Evolutionary conservation across 2,888 invertebrate genomes (phyloP), one percentile per base, ranked within the genome.

Genomic region (Campopleginae sp.): DNA sequence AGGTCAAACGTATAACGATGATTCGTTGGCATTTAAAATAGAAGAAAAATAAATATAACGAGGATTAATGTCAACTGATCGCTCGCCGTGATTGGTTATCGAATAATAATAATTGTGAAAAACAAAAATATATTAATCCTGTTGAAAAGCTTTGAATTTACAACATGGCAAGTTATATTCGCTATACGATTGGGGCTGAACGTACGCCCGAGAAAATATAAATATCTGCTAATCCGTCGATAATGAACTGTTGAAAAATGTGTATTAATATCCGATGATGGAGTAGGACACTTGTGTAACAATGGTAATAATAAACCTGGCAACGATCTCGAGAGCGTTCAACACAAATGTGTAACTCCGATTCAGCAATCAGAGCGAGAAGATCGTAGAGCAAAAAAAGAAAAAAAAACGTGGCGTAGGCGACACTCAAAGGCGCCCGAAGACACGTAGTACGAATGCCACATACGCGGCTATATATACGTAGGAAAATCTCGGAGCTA

Each of bases 391-490:
- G 8, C 8, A 38, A 38, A 38, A 38, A 38, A 66, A 58, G n/a
- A 61, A 77, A 70, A 83, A 85, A 65, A 72, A 61, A 44, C 12
- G 23, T 48, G 17, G 77, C 77, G 77, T 77, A 66, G 77, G 77
- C 51, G 77, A 42, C 31, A 48, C 44, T 27, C 5, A 12, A 12
- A 63, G n/a, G n/a, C 33, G 19, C 19, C 8, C 44, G n/a, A n/a
- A 44, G 46, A 31, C 23, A 12, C 19, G 46, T 48, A 48, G n/a
- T 63, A 75, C 19, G 27, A 38, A 19, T 31, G 38, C 14, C 27
- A 68, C 42, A 77, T n/a, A 46, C 23, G 46, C 33, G 46, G 46
- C 46, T 80, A 77, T 68, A 54, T 58, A 61, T 51, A 70, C 38
- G 58, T 68, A 38, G 38, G 38, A 38, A 38, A 83, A 38, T 83